Base-by-base conservation (phyloP, 1,140 invertebrate genomes). In the Cyclina sinensis region DNA sequence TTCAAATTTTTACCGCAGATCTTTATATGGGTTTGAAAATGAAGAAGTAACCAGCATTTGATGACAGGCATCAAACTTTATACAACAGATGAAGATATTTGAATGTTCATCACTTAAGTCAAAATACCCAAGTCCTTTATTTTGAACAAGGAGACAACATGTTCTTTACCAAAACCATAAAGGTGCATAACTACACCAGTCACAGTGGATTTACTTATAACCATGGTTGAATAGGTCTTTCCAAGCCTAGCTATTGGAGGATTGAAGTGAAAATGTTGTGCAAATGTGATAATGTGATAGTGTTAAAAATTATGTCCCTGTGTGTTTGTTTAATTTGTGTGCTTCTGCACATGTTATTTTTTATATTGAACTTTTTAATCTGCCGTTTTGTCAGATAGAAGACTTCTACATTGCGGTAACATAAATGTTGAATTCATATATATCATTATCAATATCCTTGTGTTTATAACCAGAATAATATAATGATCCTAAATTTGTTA, bases 401-500 rank as follows among this genome's bases (percentile, higher is more conserved):
- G 83, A 86, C 83, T 86, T 86, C 83, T 86, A 86, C 83, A 86
- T 86, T 43, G n/a, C 48, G 70, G 83, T 86, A 70, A 70, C 83
- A 86, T 57, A 86, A 86, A 59, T 86, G 83, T 86, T 86, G 37
- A 46, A 62, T 74, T 84, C 81, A 82, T 82, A 59, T 57, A n/a
- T 37, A 54, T 54, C 51, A 18, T 54, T 54, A n/a, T 18, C 21
- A 7, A 54, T n/a, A n/a, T n/a, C n/a, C n/a, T n/a, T n/a, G n/a
- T 54, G 51, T 54, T 54, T 54, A n/a, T 54, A 54, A 54, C 9
- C 51, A 54, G 51, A 54, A 4, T n/a, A n/a, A n/a, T n/a, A 18
- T 54, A 54, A 18, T 54, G 51, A 54, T 54, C 51, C 7, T 54
- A 54, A 54, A 54, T 54, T 7, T 54, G 51, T n/a, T 43, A 43